These are phyloP conservation scores for Herpetotheres cachinnans DNA, from an alignment of 2,113 vertebrate species.

Conservation along the genomic window DNA sequence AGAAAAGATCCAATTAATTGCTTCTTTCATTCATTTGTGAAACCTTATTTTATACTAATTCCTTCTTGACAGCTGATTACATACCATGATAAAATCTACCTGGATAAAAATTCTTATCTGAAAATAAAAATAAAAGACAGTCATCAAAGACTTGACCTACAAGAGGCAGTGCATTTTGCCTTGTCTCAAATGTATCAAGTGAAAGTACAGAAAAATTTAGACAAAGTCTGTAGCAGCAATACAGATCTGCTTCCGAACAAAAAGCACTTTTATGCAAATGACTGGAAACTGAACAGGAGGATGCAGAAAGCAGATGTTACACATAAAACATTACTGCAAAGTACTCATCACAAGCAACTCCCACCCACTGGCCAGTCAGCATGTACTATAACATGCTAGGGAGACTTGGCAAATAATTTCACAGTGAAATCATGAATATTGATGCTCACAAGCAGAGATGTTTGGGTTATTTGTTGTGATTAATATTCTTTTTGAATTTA, in stretches of 20 bases:
- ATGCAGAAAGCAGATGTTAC: conserved; percentile 45
- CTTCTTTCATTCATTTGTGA: background rate
- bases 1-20: background rate
- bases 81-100: background rate
- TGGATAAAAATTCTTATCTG: background rate
- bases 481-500: background rate
- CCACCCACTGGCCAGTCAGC: conserved; percentile 47
- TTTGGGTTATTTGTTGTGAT: conserved; percentile 34
- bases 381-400: background rate
- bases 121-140: background rate
- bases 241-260: background rate
- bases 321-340: conserved; percentile 41
- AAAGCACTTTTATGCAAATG: background rate
- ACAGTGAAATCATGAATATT: conserved; percentile 27
- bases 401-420: conserved; percentile 34
- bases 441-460: conserved; percentile 6
- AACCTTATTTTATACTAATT: background rate
- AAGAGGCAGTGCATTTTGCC: background rate
- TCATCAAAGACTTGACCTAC: background rate
- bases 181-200: background rate
- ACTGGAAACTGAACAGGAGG: conserved; percentile 21
- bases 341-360: conserved; percentile 22
- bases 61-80: background rate
- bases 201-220: background rate
- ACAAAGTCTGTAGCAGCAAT: background rate